Evolutionary conservation across 2,797 vertebrate species (phyloP), one percentile per base, ranked within the genome.

Genomic region (Luscinia luscinia): DNA sequence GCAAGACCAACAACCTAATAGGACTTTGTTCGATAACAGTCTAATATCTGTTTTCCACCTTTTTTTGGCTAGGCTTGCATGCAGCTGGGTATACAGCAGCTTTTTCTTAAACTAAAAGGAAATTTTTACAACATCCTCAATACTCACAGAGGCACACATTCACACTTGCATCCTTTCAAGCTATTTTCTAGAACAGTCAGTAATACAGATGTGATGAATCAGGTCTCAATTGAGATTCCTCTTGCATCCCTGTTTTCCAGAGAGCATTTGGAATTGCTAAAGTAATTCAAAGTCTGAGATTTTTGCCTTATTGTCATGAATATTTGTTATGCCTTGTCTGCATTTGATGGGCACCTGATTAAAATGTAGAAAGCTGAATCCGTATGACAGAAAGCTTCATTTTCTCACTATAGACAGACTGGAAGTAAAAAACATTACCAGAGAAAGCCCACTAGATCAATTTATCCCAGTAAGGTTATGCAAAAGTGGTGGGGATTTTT

Each of bases 161-260:
- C 52, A 58, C 20, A 34, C 26, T 69, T 27, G 23, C 12, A 72
- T 23, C 13, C 17, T 85, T 84, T 55, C 55, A 87, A 78, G 48
- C 34, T 73, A 21, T 87, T 92, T 91, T 94, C 46, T 82, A 74
- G 51, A 77, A 58, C 6, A 36, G 36, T 57, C 79, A 81, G 23
- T 86, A 69, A 75, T 69, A 75, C 34, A 80, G 62, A 72, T 79
- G 40, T 69, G 64, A 83, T 77, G 48, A 85, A 66, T 81, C 58
- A 64, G 80, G 57, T n/a, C 41, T 93, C 81, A 68, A 0, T 64
- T 79, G 69, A 27, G 52, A 90, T 81, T 92, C 81, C 52, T 76
- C 45, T 40, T 82, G 48, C 64, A 88, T 79, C 61, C 70, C 34
- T 86, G 52, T 94, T 96, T 94, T 92, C 52, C 84, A 95, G 73